Evolutionary conservation across 2,888 invertebrate genomes (phyloP).

Genomic region (Apotomis betuletana): DNA sequence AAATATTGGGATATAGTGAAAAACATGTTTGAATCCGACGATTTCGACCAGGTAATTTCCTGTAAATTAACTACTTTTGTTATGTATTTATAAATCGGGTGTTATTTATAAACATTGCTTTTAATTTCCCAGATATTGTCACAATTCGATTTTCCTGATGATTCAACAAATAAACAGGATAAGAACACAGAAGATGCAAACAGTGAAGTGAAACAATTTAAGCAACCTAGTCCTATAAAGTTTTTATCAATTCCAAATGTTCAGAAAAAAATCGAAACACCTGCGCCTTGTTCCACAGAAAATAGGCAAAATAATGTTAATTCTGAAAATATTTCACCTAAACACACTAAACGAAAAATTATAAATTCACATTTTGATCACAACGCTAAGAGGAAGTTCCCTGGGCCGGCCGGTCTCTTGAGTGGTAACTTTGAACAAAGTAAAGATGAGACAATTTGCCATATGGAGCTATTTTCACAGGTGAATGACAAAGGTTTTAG

Average conservation of each 20-base stretch:
- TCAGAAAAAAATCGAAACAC: background rate
- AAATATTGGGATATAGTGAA: too few species aligned
- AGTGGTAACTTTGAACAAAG: constrained; percentile 63
- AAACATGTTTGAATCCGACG: constrained; percentile 77
- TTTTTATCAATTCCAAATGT: constrained; percentile 5
- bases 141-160: constrained; percentile 71
- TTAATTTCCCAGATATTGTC: constrained; percentile 66
- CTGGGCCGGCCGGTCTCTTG: constrained; percentile 77
- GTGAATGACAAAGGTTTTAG: constrained; percentile 49
- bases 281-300: background rate
- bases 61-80: background rate
- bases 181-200: background rate
- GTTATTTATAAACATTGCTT: background rate
- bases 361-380: constrained; percentile 73
- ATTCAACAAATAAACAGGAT: constrained; percentile 26
- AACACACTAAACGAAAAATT: constrained; percentile 71
- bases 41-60: constrained; percentile 71
- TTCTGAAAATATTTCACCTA: constrained; percentile 52
- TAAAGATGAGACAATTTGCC: constrained; percentile 66
- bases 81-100: background rate
- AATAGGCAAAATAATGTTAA: constrained; percentile 3
- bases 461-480: constrained; percentile 75
- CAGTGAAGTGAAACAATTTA: background rate
- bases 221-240: constrained; percentile 8
- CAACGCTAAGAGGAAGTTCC: constrained; percentile 75